Conservation (phyloP, 2,113 vertebrate genomes). For the Malaclemys terrapin region DNA sequence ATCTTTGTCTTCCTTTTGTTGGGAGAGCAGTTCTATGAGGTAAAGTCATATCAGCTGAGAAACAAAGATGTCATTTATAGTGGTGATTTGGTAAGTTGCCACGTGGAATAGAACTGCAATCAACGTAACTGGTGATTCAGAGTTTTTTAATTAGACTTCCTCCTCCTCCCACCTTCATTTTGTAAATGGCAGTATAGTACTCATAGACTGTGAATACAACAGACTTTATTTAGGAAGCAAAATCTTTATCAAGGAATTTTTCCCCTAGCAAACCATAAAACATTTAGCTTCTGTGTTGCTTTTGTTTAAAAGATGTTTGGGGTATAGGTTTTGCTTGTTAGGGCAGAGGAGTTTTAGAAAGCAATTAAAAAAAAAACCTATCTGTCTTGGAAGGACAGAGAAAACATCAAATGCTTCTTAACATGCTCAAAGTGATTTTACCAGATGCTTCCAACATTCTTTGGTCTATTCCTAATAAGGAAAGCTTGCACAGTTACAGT, state of each 20-base stretch:
- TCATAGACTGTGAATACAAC: constrained; percentile 37
- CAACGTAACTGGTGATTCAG: constrained; percentile 50
- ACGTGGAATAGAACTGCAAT: constrained; percentile 11
- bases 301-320: constrained; percentile 27
- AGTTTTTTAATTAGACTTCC: constrained; percentile 62
- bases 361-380: constrained; percentile 29
- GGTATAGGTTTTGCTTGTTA: constrained; percentile 23
- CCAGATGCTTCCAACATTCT: constrained; percentile 63
- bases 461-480: constrained; percentile 70
- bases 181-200: constrained; percentile 35
- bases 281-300: constrained; percentile 38
- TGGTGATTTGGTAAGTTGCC: constrained; percentile 52
- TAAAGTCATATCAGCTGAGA: background rate
- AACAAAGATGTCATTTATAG: constrained; percentile 53
- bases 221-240: constrained; percentile 66
- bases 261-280: constrained; percentile 37
- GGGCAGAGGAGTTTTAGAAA: constrained; percentile 42
- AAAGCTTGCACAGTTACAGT: constrained; percentile 61
- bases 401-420: constrained; percentile 32
- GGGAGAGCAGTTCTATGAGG: constrained; percentile 10
- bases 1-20: constrained; percentile 3
- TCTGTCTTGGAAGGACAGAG: constrained; percentile 6
- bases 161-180: constrained; percentile 8
- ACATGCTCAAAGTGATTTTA: constrained; percentile 32
- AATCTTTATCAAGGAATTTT: constrained; percentile 30